Evolutionary conservation across 1,140 invertebrate genomes (phyloP), one percentile per base, ranked within the genome.

Genomic region (Ips nitidus): DNA sequence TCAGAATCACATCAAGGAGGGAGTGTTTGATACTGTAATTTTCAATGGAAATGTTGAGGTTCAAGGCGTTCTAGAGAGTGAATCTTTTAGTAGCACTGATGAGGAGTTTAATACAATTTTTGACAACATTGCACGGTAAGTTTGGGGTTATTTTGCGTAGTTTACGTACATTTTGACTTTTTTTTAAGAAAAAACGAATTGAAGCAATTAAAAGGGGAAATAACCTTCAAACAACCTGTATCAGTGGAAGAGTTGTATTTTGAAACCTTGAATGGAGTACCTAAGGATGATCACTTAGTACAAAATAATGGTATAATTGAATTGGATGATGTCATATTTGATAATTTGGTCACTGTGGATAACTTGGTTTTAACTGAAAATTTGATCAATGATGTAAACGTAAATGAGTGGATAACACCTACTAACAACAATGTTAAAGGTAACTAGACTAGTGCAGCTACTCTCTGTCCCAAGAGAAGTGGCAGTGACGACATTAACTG

Each of bases 21-120:
- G 6, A 8, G 67, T 7, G 22, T 73, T 72, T 59, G 72, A 76
- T 41, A 75, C 66, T 40, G 69, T 81, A 7, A 72, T 70, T 42
- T 66, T 80, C 4, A 79, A 76, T 62, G 75, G 75, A 55, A 57
- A 69, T 6, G 70, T 78, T 8, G 66, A 77, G 73, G 68, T 80
- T 3, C 58, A 75, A 43, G 75, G 75, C 6, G 68, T 69, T 52
- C 68, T 72, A 56, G 66, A 70, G 39, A 41, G 75, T 42, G 62
- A 76, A 38, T 67, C 71, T 52, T 53, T 79, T 8, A 58, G 62
- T 59, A 80, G 22, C 22, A 22, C 22, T 22, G 45, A 3, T 50
- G 45, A 50, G 22, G 45, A 50, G 22, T 3, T 50, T 2, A 50
- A 50, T 50, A 8, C 45, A 8, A 50, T 50, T 50, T 8, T 50